Percentiles rank a stretch among this genome's conserved stretches.
Conservation (phyloP, 2,888 invertebrate genomes). For the Lithosia quadra region DNA sequence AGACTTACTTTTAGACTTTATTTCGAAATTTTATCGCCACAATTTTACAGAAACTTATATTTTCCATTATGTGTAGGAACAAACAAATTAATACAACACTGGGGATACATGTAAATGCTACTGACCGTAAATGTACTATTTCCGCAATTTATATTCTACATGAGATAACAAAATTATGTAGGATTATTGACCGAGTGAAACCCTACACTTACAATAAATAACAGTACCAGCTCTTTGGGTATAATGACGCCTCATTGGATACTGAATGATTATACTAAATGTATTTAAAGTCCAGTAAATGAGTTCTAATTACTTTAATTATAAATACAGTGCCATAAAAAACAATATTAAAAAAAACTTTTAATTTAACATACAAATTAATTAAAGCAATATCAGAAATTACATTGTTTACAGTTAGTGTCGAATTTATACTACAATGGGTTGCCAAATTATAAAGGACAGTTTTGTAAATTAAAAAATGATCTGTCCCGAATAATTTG, state of each 20-base stretch:
- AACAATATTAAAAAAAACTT: slow-evolving; percentile 46
- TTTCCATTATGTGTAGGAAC: slow-evolving; percentile 70
- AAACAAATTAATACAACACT: slow-evolving; percentile 42
- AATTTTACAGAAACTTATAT: slow-evolving; percentile 74
- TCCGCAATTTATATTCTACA: slow-evolving; percentile 34
- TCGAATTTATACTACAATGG: slow-evolving; percentile 36
- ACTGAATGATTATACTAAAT: slow-evolving; percentile 31
- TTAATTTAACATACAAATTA: slow-evolving; percentile 47
- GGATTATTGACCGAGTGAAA: slow-evolving; percentile 23
- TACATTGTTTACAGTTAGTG: slow-evolving; percentile 54
- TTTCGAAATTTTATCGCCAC: slow-evolving; percentile 79
- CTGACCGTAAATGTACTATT: slow-evolving; percentile 39
- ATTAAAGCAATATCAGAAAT: slow-evolving; percentile 55
- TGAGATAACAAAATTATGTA: slow-evolving; percentile 28
- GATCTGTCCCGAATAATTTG: too few species aligned
- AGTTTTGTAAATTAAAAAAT: too few species aligned
- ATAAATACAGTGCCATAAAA: slow-evolving; percentile 40
- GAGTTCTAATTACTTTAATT: slow-evolving; percentile 26
- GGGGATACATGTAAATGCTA: slow-evolving; percentile 39
- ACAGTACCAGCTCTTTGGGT: slow-evolving; percentile 40
- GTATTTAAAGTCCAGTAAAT: slow-evolving; percentile 34
- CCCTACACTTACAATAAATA: slow-evolving; percentile 47
- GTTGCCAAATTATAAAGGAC: too few species aligned
- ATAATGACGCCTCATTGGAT: slow-evolving; percentile 33
- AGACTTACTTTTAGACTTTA: slow-evolving; percentile 66